phyloP scores from a whole-genome alignment of 2,797 vertebrate species.

The Urocyon cinereoargenteus region DNA sequence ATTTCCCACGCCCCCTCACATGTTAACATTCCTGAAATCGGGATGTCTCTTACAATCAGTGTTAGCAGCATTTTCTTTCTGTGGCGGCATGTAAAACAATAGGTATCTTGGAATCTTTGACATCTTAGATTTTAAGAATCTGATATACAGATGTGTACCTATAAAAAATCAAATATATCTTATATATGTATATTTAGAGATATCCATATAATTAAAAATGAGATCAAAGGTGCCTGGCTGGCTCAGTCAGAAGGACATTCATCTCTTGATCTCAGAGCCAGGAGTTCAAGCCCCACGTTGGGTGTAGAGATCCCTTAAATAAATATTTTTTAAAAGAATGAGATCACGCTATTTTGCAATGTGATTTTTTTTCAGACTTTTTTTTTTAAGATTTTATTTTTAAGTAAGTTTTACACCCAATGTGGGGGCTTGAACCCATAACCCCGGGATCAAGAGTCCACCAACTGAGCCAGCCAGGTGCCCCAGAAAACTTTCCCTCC shows the following conservation, averaged over 20 bases:
- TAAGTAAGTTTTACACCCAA: neutral
- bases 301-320: neutral
- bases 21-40: neutral
- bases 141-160: neutral
- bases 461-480: neutral
- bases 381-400: neutral
- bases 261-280: neutral
- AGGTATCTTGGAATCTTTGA: neutral
- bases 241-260: neutral
- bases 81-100: neutral
- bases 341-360: neutral
- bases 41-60: neutral
- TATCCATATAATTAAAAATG: neutral
- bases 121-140: slow-evolving; percentile 5
- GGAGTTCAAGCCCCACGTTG: neutral
- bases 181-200: neutral
- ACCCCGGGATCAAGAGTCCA: neutral
- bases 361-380: neutral
- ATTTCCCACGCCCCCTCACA: too few species aligned
- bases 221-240: neutral
- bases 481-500: neutral
- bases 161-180: neutral
- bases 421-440: neutral
- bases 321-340: neutral
- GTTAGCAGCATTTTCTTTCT: neutral